A percentile compares a stretch with the other conserved stretches of the same genome.
phyloP scores from a whole-genome alignment of 2,797 vertebrate genomes.

The Oreortyx pictus region DNA sequence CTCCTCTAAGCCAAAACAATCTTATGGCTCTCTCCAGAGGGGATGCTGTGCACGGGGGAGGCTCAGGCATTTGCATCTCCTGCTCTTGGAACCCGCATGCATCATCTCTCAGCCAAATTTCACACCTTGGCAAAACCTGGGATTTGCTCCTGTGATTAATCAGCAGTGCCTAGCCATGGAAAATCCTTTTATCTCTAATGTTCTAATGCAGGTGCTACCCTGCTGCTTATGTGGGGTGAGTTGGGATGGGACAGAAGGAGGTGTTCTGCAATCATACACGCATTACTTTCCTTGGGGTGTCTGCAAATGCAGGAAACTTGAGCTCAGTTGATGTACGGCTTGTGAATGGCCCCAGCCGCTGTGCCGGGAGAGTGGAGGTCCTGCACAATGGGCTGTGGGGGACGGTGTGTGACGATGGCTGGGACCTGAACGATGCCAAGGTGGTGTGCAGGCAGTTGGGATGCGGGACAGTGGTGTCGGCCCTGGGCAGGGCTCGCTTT shows the following conservation, averaged over 20 bases:
- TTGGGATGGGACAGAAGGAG: not conserved
- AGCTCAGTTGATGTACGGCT: constrained; percentile 20
- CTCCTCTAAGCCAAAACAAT: not conserved
- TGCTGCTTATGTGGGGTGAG: not conserved
- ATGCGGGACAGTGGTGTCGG: constrained; percentile 36
- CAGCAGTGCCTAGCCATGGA: not conserved
- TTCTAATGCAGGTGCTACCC: not conserved
- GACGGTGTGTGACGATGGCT: constrained; percentile 65
- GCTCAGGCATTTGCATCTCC: too few relatives aligned
- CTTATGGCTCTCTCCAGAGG: not conserved
- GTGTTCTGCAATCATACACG: not conserved
- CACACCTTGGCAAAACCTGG: not conserved
- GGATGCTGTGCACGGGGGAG: not conserved
- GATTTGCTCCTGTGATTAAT: too few relatives aligned
- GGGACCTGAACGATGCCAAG: constrained; percentile 70
- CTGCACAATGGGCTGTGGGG: constrained; percentile 59
- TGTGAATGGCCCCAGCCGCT: not conserved
- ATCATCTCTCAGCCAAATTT: not conserved
- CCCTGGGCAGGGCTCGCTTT: constrained; percentile 42
- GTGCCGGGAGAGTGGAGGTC: constrained; percentile 71
- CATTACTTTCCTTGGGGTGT: not conserved
- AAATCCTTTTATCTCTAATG: not conserved
- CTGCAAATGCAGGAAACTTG: not conserved
- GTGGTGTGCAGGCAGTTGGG: constrained; percentile 73
- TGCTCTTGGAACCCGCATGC: not conserved